Evolutionary conservation across 2,888 invertebrate genomes (phyloP).

Genomic region (Aspidiotus rigidus): DNA sequence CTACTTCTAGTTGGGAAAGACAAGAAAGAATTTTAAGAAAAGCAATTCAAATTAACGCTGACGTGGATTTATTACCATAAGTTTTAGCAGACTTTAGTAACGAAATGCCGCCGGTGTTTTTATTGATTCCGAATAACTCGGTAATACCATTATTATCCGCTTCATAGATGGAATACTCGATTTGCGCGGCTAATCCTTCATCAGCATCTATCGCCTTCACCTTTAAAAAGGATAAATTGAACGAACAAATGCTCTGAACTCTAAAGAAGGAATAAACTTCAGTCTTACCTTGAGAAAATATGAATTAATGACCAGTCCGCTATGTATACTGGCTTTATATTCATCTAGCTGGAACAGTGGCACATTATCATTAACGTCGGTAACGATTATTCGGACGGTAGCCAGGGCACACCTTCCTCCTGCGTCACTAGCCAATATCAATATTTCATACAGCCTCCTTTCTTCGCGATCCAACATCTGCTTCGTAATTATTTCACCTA

Average conservation of each 20-base stretch:
- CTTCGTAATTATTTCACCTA: conserved; percentile 41
- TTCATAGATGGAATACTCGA: conserved; percentile 71
- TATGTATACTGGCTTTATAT: conserved; percentile 64
- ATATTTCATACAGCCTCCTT: conserved; percentile 61
- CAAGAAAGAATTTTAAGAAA: not conserved
- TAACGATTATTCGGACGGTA: conserved; percentile 65
- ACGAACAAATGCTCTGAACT: conserved; percentile 1
- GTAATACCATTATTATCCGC: conserved; percentile 53
- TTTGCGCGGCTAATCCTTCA: conserved; percentile 59
- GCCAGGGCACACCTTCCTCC: conserved; percentile 69
- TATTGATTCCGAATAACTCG: conserved; percentile 65
- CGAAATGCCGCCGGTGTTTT: conserved; percentile 62
- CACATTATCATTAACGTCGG: conserved; percentile 74
- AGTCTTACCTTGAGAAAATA: conserved; percentile 51
- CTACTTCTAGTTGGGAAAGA: too few relatives aligned
- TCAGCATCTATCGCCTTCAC: conserved; percentile 66
- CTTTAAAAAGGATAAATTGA: conserved; percentile 34
- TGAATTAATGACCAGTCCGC: conserved; percentile 50
- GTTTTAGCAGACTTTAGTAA: conserved; percentile 54
- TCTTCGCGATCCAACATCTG: conserved; percentile 60
- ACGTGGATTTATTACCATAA: conserved; percentile 43
- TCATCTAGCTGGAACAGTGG: conserved; percentile 66
- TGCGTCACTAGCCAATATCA: conserved; percentile 71
- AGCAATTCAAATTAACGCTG: not conserved
- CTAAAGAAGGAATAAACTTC: conserved; percentile 11